Base-by-base conservation (phyloP, 1,140 invertebrate genomes). In the Littorina saxatilis region DNA sequence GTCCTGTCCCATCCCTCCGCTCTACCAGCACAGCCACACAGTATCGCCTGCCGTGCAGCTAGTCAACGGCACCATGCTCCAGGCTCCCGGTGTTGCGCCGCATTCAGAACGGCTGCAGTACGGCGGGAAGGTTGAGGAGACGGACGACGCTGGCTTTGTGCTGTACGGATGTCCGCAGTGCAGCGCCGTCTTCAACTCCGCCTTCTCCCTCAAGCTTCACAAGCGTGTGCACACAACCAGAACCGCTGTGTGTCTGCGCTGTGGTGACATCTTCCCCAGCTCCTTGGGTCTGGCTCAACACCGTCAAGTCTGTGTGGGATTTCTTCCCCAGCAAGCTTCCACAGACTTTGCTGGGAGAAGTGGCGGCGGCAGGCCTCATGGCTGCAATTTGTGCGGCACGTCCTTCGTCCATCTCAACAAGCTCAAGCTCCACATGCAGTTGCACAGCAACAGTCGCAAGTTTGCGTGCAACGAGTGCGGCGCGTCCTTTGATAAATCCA, bases 401-500 rank as follows among this genome's bases (percentile, higher is more conserved):
- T 47, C 70, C 17, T 73, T 73, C n/a, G 70, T 27, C 20, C 70
- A 50, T 20, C 2, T 11, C 7, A 47, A 15, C 39, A 27, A 73
- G 23, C 70, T 73, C 40, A 73, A 73, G 39, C 39, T 50, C 2
- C 82, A 83, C 61, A 50, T 58, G 55, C 66, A 77, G 29, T 80
- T 72, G 47, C 82, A 83, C 58, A 75, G 70, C 0, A 78, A 77
- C 7, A 70, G 72, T 20, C 79, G 79, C 70, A 66, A 50, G 35
- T 80, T 72, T 40, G 66, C 40, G 13, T 83, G 82, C 79, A 50
- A 9, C 39, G 70, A 73, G 43, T 83, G 82, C 40, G 39, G 52
- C 7, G 79, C 79, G 37, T 32, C 63, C 7, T 83, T 83, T 40
- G 20, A 15, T 43, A 73, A 29, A 20, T 50, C 70, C 23, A 50